Percentiles rank a stretch among this genome's conserved stretches.
These are phyloP conservation scores for Irena cyanogastra DNA, from an alignment of 2,113 vertebrate genomes.

Conservation along the genomic window DNA sequence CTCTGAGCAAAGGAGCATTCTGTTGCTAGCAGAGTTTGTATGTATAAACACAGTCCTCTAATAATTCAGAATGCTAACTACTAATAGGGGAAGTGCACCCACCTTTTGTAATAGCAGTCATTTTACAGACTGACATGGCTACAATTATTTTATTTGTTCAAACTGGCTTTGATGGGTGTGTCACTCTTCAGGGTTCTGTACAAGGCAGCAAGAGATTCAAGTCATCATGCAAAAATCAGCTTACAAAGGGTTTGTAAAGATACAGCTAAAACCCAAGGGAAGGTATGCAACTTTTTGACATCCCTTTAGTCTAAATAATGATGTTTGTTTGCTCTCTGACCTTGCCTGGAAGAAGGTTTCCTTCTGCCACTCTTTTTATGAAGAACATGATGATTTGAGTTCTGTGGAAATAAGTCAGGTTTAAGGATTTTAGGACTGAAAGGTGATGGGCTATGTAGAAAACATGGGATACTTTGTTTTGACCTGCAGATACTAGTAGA, in stretches of 20 bases:
- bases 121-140: not conserved
- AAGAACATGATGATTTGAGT: not conserved
- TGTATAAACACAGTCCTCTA: not conserved
- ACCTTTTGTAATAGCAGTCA: not conserved
- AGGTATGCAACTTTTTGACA: not conserved
- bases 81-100: not conserved
- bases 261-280: not conserved
- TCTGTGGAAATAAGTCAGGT: not conserved
- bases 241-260: not conserved
- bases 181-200: not conserved
- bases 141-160: not conserved
- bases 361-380: not conserved
- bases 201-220: not conserved
- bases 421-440: not conserved
- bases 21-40: not conserved
- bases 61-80: not conserved
- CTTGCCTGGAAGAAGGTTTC: not conserved
- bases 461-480: not conserved
- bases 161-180: not conserved
- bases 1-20: not conserved
- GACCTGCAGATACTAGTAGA: not conserved
- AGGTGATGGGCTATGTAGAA: not conserved
- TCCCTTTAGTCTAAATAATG: not conserved
- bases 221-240: not conserved
- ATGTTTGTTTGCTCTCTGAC: not conserved